Base-by-base conservation (phyloP, 2,113 vertebrate genomes). In the Syngnathus typhle region DNA sequence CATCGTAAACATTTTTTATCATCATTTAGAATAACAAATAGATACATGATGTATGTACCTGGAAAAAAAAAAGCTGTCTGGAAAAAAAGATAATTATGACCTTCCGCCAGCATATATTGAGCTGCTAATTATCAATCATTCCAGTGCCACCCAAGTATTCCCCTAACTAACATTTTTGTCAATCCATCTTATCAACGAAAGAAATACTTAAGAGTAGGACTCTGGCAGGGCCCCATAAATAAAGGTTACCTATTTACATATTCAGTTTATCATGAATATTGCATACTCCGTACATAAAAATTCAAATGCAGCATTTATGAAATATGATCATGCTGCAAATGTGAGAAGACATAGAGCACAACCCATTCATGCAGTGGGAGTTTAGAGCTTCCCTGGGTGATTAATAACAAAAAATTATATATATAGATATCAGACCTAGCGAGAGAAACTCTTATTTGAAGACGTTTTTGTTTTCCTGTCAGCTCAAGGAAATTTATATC, bases 181-280 rank as follows among this genome's bases (percentile, higher is more conserved):
- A 84, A 86, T 91, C 84, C 84, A 86, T 91, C 90, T 91, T 89
- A 74, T 77, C 82, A 83, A 87, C 73, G 81, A 72, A 87, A 80
- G 77, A 84, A 88, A 89, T 89, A 83, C 84, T 91, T 90, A 90
- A 91, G 84, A 88, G 81, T 73, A 86, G 13, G 74, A 80, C 62
- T 85, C 77, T 80, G 83, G 80, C 82, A 85, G 84, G 75, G 74
- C 39, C 83, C 89, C 90, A 90, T 92, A 92, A 91, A 92, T 91
- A 92, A 91, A 90, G 85, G 82, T 87, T 88, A 85, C 81, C 77
- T 86, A 90, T 92, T 91, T 91, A 89, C 89, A 91, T 91, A 91
- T 91, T 91, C 88, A 90, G 90, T 91, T 89, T 88, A 91, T 91
- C 88, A 91, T 89, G 82, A 90, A 91, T 90, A 91, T 89, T 90